These are phyloP conservation scores for Drosophila nasuta DNA, from an alignment of 1,140 invertebrate genomes.

Conservation along the genomic window DNA sequence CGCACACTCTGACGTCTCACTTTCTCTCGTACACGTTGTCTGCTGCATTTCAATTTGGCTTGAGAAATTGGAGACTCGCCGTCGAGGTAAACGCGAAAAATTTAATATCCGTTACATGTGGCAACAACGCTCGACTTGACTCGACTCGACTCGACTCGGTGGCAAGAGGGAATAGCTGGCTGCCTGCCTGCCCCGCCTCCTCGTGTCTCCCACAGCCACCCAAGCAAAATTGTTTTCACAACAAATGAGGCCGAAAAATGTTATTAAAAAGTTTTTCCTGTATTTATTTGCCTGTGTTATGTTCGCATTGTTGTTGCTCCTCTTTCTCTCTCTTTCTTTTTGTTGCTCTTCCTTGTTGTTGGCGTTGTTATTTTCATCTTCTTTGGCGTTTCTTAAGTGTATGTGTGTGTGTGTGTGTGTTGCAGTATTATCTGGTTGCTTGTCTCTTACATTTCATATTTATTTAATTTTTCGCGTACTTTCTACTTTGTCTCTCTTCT, in stretches of 20 bases:
- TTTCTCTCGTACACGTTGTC: constrained; percentile 13
- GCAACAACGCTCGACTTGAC: constrained; percentile 15
- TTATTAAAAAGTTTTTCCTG: constrained; percentile 82
- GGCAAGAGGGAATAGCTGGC: constrained; percentile 15
- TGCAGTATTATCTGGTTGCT: constrained; percentile 39
- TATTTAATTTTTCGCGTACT: constrained; percentile 76
- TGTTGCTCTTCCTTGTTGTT: constrained; percentile 23
- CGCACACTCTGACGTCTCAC: background rate
- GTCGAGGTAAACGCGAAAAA: constrained; percentile 78
- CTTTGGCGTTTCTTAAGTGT: constrained; percentile 44
- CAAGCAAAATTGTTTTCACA: constrained; percentile 78
- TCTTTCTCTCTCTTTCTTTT: background rate
- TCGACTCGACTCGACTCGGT: constrained; percentile 10
- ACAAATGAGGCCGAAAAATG: constrained; percentile 83
- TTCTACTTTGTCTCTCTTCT: constrained; percentile 58
- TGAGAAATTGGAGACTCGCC: constrained; percentile 50
- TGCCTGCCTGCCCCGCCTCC: too few relatives aligned
- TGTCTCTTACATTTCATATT: constrained; percentile 73
- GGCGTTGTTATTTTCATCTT: constrained; percentile 44
- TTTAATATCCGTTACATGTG: constrained; percentile 79
- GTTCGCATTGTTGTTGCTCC: constrained; percentile 15
- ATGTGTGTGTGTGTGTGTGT: too few relatives aligned
- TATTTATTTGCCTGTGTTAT: constrained; percentile 63
- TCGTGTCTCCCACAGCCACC: constrained; percentile 28
- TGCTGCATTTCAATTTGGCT: constrained; percentile 62